Evolutionary conservation across 2,113 vertebrate genomes (phyloP), one percentile per base, ranked within the genome.

Genomic region (Antennarius striatus): DNA sequence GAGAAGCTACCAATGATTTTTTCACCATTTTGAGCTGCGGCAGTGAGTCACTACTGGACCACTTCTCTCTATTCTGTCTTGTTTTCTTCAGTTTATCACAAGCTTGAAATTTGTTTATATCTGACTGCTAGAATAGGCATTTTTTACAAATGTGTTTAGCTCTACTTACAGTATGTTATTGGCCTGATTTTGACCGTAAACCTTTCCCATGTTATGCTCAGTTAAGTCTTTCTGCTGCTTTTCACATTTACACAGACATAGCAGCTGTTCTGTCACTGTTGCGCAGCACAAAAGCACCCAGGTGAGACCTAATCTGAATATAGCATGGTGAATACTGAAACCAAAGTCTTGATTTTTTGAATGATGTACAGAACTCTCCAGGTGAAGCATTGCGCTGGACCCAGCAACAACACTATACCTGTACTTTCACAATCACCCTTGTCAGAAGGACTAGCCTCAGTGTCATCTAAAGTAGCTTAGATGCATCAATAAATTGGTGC

Each of bases 331-430:
- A 75, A 69, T 80, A 53, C 67, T 84, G 68, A 92, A 90, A 91
- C 91, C 93, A 93, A 94, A 94, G 90, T 81, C 74, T 85, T 84
- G 78, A 90, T 84, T 77, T 89, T 22, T 91, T 90, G 79, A 90
- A 86, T 89, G 58, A 87, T 90, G 86, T 91, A 81, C 59, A 77
- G 84, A 83, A 68, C 40, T 79, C 73, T 93, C 92, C 91, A 77
- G 91, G 89, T 92, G 84, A 89, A 75, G 16, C 85, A 91, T 83
- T 91, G 91, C 90, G 87, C 86, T 92, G 93, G 91, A 92, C 93
- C 93, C 93, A 94, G 92, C 92, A 93, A 93, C 92, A 84, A 92
- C 86, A 88, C 86, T 81, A 92, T 94, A 94, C 92, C 93, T 94
- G 90, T 90, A 77, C 79, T 91, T 88, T 90, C 73, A 84, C 77